phyloP scores from a whole-genome alignment of 2,888 invertebrate species.

The Prenolepis imparis region DNA sequence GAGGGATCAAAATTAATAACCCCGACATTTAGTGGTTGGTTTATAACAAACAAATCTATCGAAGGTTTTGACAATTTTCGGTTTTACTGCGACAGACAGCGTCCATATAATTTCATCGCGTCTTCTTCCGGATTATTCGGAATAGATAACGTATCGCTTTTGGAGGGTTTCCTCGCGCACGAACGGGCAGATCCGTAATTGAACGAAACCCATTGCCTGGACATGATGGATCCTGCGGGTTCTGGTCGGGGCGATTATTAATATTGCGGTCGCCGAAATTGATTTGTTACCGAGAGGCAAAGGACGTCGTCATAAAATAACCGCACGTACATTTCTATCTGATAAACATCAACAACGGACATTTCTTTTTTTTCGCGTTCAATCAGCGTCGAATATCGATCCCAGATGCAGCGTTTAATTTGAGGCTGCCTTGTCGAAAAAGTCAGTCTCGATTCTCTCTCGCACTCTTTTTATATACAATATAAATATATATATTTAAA shows the following conservation, averaged over 20 bases:
- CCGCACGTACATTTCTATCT: constrained; percentile 1
- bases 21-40: not conserved
- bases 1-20: not conserved
- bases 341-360: constrained; percentile 12
- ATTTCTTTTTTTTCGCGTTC: constrained; percentile 8
- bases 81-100: not conserved
- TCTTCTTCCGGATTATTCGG: constrained; percentile 21
- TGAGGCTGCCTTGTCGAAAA: not conserved
- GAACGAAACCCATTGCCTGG: constrained; percentile 66
- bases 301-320: constrained; percentile 47
- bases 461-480: too few relatives aligned
- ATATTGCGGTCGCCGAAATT: constrained; percentile 63
- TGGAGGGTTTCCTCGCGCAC: constrained; percentile 54
- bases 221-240: constrained; percentile 66
- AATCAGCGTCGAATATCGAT: constrained; percentile 6
- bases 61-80: not conserved
- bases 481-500: not conserved
- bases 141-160: constrained; percentile 47
- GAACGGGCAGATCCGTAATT: constrained; percentile 62
- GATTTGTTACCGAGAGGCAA: constrained; percentile 58
- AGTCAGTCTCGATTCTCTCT: not conserved
- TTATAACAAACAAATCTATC: not conserved
- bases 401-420: not conserved
- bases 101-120: constrained; percentile 29
- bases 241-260: constrained; percentile 61